A percentile compares a stretch with the other conserved stretches of the same genome.
phyloP scores from a whole-genome alignment of 2,797 vertebrate genomes.

The Pelobates cultripes region DNA sequence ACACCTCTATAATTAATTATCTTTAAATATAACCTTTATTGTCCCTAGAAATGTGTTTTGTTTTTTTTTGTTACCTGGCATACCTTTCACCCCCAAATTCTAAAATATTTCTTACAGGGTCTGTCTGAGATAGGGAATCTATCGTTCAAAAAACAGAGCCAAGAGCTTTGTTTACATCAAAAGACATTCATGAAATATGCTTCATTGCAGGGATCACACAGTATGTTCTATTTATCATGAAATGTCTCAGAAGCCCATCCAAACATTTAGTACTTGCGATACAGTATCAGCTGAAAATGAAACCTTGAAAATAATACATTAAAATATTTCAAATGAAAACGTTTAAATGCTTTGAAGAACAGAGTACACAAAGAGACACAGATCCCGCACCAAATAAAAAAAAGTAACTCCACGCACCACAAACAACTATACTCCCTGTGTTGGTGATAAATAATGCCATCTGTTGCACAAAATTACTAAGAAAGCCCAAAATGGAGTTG shows the following conservation, averaged over 20 bases:
- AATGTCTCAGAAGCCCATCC: constrained; percentile 29
- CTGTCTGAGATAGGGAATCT: not conserved
- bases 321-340: constrained; percentile 16
- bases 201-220: constrained; percentile 2
- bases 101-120: constrained; percentile 29
- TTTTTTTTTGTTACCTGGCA: not conserved
- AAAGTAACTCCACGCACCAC: too few species aligned
- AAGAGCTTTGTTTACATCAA: constrained; percentile 16
- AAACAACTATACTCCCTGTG: too few species aligned
- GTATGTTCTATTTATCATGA: constrained; percentile 29
- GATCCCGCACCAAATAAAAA: too few species aligned
- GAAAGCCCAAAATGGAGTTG: too few species aligned
- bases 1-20: too few species aligned
- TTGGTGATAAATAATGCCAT: too few species aligned
- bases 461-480: too few species aligned
- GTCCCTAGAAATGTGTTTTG: not conserved
- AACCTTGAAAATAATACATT: constrained; percentile 31
- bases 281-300: constrained; percentile 30
- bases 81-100: not conserved
- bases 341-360: constrained; percentile 39
- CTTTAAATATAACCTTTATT: not conserved
- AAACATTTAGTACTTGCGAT: constrained; percentile 23
- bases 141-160: constrained; percentile 8
- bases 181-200: constrained; percentile 34
- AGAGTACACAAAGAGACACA: constrained; percentile 12